Evolutionary conservation across 2,113 vertebrate species (phyloP).

Genomic region (Catharus bicknelli): DNA sequence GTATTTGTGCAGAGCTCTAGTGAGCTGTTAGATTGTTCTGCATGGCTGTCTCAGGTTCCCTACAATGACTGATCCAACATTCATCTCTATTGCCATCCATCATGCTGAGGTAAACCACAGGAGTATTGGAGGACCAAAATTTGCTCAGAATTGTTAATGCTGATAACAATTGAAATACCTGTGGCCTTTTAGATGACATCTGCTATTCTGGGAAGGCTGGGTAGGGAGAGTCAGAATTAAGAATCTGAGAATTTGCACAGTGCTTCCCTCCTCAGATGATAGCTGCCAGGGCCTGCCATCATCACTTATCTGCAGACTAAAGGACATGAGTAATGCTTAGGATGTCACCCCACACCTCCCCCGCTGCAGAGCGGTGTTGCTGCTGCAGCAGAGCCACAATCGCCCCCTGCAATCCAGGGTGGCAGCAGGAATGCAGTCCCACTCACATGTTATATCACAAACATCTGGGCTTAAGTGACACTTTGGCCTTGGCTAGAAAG

Average conservation of each 20-base stretch:
- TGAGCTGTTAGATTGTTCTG: background rate
- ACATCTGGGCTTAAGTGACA: background rate
- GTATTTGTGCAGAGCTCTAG: background rate
- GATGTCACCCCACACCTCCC: constrained; percentile 33
- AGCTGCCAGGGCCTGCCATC: background rate
- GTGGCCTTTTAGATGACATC: background rate
- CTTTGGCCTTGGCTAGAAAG: background rate
- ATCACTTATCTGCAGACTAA: constrained; percentile 17
- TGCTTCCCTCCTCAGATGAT: background rate
- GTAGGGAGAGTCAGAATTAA: background rate
- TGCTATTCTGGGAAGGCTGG: background rate
- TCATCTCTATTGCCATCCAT: background rate
- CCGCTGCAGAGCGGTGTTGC: fast-evolving
- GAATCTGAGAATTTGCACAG: background rate
- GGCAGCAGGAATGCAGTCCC: background rate
- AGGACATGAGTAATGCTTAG: constrained; percentile 46
- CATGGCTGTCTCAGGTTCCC: background rate
- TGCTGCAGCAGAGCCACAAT: background rate
- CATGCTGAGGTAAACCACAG: background rate
- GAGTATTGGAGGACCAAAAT: background rate
- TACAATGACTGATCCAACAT: background rate
- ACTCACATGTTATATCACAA: background rate
- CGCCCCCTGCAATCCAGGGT: background rate
- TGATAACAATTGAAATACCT: background rate
- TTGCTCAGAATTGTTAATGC: background rate